Evolutionary conservation across 2,797 vertebrate genomes (phyloP).

Genomic region (Sparus aurata): DNA sequence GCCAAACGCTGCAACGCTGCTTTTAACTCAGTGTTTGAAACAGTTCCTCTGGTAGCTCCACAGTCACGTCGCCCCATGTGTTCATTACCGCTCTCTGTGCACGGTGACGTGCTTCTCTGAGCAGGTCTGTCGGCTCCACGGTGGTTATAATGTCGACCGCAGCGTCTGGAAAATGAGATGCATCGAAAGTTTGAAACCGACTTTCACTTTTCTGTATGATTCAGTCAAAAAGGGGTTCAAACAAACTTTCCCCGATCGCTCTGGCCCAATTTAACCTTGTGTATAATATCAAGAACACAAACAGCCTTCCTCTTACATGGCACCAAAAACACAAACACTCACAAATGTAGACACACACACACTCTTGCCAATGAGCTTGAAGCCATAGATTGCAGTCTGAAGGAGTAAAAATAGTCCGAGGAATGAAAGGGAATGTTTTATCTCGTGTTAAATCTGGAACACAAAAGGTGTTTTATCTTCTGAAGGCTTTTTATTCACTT

Average conservation of each 20-base stretch:
- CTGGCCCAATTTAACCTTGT: no score
- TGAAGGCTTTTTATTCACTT: conserved; percentile 8
- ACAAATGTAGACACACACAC: not conserved
- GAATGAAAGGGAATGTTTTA: conserved; percentile 20
- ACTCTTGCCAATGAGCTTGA: not conserved
- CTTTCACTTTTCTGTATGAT: not conserved
- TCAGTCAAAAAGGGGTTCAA: not conserved
- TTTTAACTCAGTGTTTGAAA: not conserved
- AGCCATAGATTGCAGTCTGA: not conserved
- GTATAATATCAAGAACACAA: not conserved
- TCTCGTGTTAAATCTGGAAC: conserved; percentile 20
- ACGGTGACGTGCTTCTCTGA: not conserved
- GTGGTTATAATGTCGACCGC: not conserved
- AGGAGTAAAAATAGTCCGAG: conserved; percentile 7
- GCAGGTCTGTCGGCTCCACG: no score
- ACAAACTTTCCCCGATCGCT: not conserved
- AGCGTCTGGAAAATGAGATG: not conserved
- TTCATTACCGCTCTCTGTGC: not conserved
- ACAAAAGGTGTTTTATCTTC: conserved; percentile 23
- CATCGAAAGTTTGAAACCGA: not conserved
- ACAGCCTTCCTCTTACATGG: not conserved
- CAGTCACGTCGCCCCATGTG: not conserved
- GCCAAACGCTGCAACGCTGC: no score
- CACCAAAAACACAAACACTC: not conserved
- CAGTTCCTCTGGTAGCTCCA: not conserved